These are phyloP conservation scores for Macaria notata DNA, from an alignment of 2,888 invertebrate genomes.

Conservation along the genomic window DNA sequence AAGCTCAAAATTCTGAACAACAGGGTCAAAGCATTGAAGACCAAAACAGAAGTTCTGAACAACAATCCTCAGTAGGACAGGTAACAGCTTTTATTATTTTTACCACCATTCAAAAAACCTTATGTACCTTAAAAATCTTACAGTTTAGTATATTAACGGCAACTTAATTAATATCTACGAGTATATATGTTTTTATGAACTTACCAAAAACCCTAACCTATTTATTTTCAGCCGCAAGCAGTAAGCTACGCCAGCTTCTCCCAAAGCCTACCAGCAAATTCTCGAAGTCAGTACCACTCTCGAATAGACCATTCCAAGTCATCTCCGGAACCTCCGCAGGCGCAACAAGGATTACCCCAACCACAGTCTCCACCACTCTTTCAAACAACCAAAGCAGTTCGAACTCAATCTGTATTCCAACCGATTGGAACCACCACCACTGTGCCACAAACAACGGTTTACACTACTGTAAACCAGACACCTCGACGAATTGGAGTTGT, in stretches of 20 bases:
- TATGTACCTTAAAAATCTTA: too few relatives aligned
- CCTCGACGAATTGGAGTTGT: constrained; percentile 25
- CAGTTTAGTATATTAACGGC: too few relatives aligned
- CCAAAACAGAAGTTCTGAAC: constrained; percentile 6
- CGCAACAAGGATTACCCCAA: constrained; percentile 6
- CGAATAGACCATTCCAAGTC: constrained; percentile 26
- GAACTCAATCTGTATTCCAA: constrained; percentile 16
- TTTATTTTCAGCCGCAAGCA: constrained; percentile 46
- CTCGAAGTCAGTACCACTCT: constrained; percentile 26
- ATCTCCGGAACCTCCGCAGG: constrained; percentile 19
- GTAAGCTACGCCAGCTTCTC: constrained; percentile 65
- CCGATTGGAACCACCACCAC: constrained; percentile 7
- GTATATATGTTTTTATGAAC: background rate
- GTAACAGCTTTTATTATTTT: constrained; percentile 10
- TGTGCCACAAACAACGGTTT: constrained; percentile 10
- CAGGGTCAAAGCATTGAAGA: constrained; percentile 16
- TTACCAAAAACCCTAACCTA: too few relatives aligned
- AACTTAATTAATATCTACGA: too few relatives aligned
- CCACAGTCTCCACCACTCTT: constrained; percentile 11
- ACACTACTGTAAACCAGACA: constrained; percentile 14
- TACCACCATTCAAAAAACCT: too few relatives aligned
- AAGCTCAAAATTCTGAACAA: background rate
- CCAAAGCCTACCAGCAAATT: constrained; percentile 43
- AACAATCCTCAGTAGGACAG: constrained; percentile 12
- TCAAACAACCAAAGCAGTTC: constrained; percentile 17